Evolutionary conservation across 2,888 invertebrate genomes (phyloP), one percentile per base, ranked within the genome.

Genomic region (Lamellibrachia satsuma): DNA sequence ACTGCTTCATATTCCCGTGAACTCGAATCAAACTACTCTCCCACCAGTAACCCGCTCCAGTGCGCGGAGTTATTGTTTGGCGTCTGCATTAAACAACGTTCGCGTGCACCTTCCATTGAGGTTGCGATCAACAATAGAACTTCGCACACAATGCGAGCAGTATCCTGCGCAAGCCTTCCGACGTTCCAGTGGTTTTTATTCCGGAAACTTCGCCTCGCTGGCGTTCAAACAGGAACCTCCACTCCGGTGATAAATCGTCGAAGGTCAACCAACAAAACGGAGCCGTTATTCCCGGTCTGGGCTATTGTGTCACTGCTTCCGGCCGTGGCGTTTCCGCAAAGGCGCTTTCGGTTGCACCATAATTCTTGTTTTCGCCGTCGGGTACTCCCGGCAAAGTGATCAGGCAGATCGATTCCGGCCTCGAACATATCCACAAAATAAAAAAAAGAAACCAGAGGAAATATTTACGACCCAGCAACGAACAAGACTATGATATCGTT

Each of bases 251-350:
- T 75, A 75, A 75, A 75, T 75, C 15, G 75, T 15, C 75, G 75
- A 22, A 75, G 75, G 75, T 75, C 75, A 75, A 75, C 75, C 75
- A 75, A 75, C 75, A 75, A 75, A 22, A 75, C 75, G 75, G 15
- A 3, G 75, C n/a, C 75, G 22, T 75, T 75, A 75, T 75, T 75
- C n/a, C n/a, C 22, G 75, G 15, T 75, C 75, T 22, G 75, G 15
- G 75, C 75, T n/a, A 75, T 75, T 75, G 75, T 75, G 75, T 75
- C 75, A 11, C 75, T n/a, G 75, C n/a, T 75, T 75, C 75, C 75
- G 75, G 11, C 2, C 22, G n/a, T 39, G 15, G 75, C 75, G 75
- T 75, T 75, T 75, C 75, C 75, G 75, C 15, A 39, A 39, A 11
- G 15, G 75, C 75, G 22, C 75, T 3, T 15, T 75, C 75, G 22